Percentiles rank a stretch among this genome's conserved stretches.
These are phyloP conservation scores for Neolamprologus modestus DNA, from an alignment of 2,113 vertebrate genomes.

Conservation along the genomic window DNA sequence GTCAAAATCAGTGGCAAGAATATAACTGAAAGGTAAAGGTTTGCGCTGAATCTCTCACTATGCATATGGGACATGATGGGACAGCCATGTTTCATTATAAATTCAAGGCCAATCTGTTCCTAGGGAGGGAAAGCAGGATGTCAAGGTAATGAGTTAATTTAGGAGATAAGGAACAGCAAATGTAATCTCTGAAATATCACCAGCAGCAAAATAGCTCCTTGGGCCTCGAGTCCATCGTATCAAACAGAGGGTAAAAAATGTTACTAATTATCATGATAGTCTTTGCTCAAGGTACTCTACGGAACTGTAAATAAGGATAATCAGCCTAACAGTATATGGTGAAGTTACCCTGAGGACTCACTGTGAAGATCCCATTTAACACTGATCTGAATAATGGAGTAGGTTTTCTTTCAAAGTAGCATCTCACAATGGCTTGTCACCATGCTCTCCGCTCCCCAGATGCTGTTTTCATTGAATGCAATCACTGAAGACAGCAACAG, in stretches of 20 bases:
- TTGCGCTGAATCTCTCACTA: neutral
- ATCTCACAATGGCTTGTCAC: neutral
- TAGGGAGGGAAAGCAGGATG: conserved; percentile 39
- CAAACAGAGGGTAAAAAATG: neutral
- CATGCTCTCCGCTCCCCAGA: neutral
- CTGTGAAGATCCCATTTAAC: conserved; percentile 11
- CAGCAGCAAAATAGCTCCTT: conserved; percentile 37
- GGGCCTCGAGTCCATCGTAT: neutral
- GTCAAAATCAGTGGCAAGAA: conserved; percentile 27
- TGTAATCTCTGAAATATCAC: conserved; percentile 52
- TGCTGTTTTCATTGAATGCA: neutral
- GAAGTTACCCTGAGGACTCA: neutral
- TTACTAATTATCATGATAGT: neutral
- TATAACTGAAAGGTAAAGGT: neutral
- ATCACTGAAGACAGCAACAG: neutral
- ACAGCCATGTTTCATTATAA: conserved; percentile 53
- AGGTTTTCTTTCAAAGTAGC: neutral
- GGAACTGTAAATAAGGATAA: conserved; percentile 39
- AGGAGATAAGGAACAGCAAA: conserved; percentile 64
- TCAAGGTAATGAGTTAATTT: conserved; percentile 68
- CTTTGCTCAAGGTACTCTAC: neutral
- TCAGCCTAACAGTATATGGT: neutral
- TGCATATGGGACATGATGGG: conserved; percentile 6
- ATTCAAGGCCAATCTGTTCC: conserved; percentile 52
- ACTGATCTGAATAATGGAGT: neutral